These are phyloP conservation scores for Sylvicola cinctus DNA, from an alignment of 2,888 invertebrate genomes.

Conservation along the genomic window DNA sequence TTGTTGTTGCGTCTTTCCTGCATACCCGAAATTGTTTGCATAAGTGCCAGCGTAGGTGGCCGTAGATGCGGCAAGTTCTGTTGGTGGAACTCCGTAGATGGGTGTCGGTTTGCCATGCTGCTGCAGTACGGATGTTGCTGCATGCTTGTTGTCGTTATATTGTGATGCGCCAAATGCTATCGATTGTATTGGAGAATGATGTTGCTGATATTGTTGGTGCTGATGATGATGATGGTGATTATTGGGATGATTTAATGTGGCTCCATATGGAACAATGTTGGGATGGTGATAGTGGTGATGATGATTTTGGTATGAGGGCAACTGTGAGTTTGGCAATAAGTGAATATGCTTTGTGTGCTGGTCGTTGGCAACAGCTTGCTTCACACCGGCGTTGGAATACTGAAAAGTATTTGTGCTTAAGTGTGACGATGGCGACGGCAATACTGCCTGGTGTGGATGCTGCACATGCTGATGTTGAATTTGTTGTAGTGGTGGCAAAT, in stretches of 20 bases:
- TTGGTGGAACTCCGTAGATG: constrained; percentile 6
- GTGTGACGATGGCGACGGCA: no score
- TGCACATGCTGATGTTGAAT: constrained; percentile 4
- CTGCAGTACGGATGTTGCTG: background rate
- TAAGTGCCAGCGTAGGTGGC: background rate
- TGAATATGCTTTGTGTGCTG: no score
- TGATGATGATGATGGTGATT: constrained; percentile 1
- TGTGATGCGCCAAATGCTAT: background rate
- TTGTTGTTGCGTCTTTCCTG: constrained; percentile 6
- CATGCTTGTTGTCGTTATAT: background rate
- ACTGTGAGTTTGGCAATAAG: no score
- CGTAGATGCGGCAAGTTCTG: background rate
- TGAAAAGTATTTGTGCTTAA: no score
- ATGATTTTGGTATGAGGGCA: no score
- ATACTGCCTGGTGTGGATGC: background rate
- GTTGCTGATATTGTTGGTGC: background rate
- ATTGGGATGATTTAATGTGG: background rate
- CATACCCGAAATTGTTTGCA: constrained; percentile 3
- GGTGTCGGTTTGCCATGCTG: constrained; percentile 5
- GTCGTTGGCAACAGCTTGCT: no score
- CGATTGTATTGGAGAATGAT: background rate
- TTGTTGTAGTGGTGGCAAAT: constrained; percentile 5
- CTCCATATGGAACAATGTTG: no score
- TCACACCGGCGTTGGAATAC: no score
- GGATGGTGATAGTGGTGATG: no score